These are phyloP conservation scores for Beris chalybata DNA, from an alignment of 2,888 invertebrate species.

Conservation along the genomic window DNA sequence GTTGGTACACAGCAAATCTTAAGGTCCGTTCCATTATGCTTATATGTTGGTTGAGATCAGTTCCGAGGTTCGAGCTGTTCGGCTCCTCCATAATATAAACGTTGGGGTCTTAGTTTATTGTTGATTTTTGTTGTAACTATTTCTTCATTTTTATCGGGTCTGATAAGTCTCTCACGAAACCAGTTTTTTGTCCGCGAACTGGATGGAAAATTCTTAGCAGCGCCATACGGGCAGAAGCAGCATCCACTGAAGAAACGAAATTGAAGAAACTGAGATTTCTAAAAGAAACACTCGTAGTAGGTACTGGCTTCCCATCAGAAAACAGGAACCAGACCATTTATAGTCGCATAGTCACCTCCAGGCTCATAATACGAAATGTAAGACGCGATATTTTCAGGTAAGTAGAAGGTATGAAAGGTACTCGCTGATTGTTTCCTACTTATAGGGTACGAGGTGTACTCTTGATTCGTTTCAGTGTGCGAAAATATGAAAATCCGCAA, in stretches of 20 bases:
- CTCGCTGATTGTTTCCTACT: too few species aligned
- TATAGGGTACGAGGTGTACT: too few species aligned
- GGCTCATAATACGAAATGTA: too few species aligned
- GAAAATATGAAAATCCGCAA: too few species aligned
- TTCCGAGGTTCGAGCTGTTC: background rate
- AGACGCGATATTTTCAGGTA: too few species aligned
- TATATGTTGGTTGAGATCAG: background rate
- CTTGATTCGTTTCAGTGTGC: too few species aligned
- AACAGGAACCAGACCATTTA: too few species aligned
- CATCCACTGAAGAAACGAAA: too few species aligned
- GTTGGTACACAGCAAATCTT: slow-evolving; percentile 17
- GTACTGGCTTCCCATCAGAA: too few species aligned
- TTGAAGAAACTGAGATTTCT: slow-evolving; percentile 12
- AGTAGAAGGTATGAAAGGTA: too few species aligned
- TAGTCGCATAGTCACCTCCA: too few species aligned
- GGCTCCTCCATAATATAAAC: background rate
- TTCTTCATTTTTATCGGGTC: slow-evolving; percentile 14
- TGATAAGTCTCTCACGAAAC: slow-evolving; percentile 28
- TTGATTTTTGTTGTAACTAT: slow-evolving; percentile 1
- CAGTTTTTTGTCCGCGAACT: slow-evolving; percentile 13
- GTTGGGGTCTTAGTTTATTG: background rate
- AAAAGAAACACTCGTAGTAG: slow-evolving; percentile 10
- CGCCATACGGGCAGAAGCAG: background rate
- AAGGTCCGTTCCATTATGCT: slow-evolving; percentile 25
- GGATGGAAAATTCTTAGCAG: slow-evolving; percentile 21